Conservation (phyloP, 2,888 invertebrate species). For the Plutella xylostella region DNA sequence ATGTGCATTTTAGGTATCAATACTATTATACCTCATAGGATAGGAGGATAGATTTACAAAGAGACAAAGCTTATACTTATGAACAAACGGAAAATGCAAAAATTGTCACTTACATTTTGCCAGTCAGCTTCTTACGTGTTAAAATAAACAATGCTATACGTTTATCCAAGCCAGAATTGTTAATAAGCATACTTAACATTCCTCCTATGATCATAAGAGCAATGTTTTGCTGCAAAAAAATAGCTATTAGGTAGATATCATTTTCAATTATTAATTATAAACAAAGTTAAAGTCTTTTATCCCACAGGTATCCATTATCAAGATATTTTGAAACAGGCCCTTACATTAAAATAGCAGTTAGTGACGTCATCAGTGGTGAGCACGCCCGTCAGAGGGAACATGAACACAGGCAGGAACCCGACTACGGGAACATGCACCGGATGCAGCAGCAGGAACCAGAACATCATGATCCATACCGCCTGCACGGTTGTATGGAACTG, state of each 20-base stretch:
- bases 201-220: slow-evolving; percentile 30
- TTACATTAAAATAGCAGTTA: background rate
- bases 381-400: background rate
- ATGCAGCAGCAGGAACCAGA: background rate
- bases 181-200: slow-evolving; percentile 36
- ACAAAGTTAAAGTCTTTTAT: too few species aligned
- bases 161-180: slow-evolving; percentile 41
- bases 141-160: slow-evolving; percentile 32
- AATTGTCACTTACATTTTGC: too few species aligned
- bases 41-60: too few species aligned
- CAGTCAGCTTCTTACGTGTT: too few species aligned
- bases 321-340: too few species aligned
- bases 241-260: too few species aligned
- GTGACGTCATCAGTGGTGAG: background rate
- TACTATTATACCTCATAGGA: too few species aligned
- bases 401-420: background rate
- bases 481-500: background rate
- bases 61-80: too few species aligned
- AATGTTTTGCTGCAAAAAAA: slow-evolving; percentile 41
- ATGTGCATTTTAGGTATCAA: too few species aligned
- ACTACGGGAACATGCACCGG: background rate
- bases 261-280: too few species aligned
- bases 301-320: too few species aligned
- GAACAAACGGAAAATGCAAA: too few species aligned
- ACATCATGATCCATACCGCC: background rate